Base-by-base conservation (phyloP, 1,140 invertebrate species). In the Saccostrea glomerata region DNA sequence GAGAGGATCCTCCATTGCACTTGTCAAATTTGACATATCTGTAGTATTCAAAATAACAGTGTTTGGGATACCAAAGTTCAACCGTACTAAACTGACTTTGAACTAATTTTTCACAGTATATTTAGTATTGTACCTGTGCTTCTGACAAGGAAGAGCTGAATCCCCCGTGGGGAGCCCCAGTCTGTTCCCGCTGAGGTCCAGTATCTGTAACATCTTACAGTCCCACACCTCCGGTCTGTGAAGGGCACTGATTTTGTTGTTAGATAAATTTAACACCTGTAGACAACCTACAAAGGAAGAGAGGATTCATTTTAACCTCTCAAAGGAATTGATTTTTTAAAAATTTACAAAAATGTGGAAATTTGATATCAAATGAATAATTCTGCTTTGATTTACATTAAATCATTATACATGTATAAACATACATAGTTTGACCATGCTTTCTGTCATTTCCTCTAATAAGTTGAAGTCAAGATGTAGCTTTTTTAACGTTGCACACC, bases 391-490 rank as follows among this genome's bases (percentile, higher is more conserved):
- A n/a, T 47, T 47, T 47, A 47, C 47, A 47, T 47, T 47, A 47
- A 47, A 47, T 47, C 2, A 47, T 47, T 55, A 47, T 60, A 85
- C 66, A 73, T 47, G 89, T 82, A 47, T 47, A 6, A 47, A 15
- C 92, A 90, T 90, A 94, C 96, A 94, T 92, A 95, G 95, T 99
- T 99, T 94, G 98, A 98, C 89, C 82, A 94, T 91, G 54, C 98
- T 97, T 96, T 99, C 97, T 93, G 98, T 98, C 0, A 99, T 96
- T 58, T 98, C 96, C 0, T 97, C 97, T 11, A 99, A 95, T 89
- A 97, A 97, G 0, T 98, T 97, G n/a, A 91, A 25, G 30, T 90
- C 86, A 13, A 94, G 88, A 0, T 90, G 66, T 0, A 94, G 86
- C 15, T 17, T 82, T 36, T 86, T 86, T 40, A 94, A 86, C 82